Evolutionary conservation across 2,113 vertebrate species (phyloP).

Genomic region (Chascanopsetta lugubris): DNA sequence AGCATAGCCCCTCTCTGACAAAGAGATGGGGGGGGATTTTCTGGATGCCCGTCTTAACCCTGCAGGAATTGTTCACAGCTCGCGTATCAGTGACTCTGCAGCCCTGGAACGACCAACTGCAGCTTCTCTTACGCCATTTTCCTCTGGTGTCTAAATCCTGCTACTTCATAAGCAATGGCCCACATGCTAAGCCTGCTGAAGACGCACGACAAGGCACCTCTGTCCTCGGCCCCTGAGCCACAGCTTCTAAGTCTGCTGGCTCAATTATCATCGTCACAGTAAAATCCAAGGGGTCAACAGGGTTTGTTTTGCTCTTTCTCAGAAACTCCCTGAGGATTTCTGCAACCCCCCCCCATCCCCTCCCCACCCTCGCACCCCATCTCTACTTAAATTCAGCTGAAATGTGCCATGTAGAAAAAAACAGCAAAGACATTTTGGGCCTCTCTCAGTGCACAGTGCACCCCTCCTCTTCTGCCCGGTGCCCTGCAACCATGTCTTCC

Average conservation of each 20-base stretch:
- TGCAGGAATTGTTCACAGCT: constrained; percentile 50
- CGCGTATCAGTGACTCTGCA: constrained; percentile 55
- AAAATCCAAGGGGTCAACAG: constrained; percentile 36
- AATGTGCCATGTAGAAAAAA: constrained; percentile 35
- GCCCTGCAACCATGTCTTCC: constrained; percentile 28
- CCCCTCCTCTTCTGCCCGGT: constrained; percentile 24
- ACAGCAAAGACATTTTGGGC: constrained; percentile 34
- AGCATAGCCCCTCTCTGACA: constrained; percentile 46
- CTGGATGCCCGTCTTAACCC: constrained; percentile 47
- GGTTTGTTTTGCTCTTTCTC: constrained; percentile 27
- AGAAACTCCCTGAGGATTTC: constrained; percentile 24
- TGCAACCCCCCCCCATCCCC: neutral
- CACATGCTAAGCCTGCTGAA: neutral
- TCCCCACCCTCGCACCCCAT: constrained; percentile 2
- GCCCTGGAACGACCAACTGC: constrained; percentile 47
- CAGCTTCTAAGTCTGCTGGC: constrained; percentile 12
- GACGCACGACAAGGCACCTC: constrained; percentile 25
- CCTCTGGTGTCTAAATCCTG: constrained; percentile 37
- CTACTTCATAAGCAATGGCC: constrained; percentile 26
- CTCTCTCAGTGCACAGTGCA: constrained; percentile 28
- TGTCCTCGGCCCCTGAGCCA: constrained; percentile 3
- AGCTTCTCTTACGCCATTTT: constrained; percentile 45
- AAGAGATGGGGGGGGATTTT: constrained; percentile 56
- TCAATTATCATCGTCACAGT: constrained; percentile 36
- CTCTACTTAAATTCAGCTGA: constrained; percentile 22